Evolutionary conservation across 2,113 vertebrate species (phyloP).

Genomic region (Actenoides hombroni): DNA sequence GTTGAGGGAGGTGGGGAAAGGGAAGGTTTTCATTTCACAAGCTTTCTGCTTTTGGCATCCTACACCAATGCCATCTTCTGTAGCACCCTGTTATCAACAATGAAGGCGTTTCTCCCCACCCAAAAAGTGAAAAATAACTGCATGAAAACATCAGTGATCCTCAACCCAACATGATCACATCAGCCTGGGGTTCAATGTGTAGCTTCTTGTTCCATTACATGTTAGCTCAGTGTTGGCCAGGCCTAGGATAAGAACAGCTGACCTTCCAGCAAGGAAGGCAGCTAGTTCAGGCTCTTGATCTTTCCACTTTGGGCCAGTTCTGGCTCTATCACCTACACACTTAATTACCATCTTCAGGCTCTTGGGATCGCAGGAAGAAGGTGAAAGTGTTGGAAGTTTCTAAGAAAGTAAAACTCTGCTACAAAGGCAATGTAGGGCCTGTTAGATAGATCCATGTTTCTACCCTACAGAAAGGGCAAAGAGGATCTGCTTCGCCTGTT

Average conservation of each 20-base stretch:
- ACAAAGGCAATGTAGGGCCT: not conserved
- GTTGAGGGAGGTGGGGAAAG: not conserved
- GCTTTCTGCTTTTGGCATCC: conserved; percentile 15
- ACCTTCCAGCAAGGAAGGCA: not conserved
- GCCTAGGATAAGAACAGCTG: not conserved
- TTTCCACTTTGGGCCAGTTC: not conserved
- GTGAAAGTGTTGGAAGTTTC: not conserved
- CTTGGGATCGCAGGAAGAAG: conserved; percentile 10
- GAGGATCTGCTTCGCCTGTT: not conserved
- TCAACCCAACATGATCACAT: not conserved
- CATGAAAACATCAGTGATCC: not conserved
- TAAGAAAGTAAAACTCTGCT: not conserved
- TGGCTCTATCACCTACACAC: not conserved
- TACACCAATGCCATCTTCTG: not conserved
- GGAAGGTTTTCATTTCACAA: not conserved
- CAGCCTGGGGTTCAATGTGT: not conserved
- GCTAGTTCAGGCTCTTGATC: not conserved
- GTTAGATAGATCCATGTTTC: not conserved
- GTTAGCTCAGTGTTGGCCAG: not conserved
- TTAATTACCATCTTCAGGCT: not conserved
- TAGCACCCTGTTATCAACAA: not conserved
- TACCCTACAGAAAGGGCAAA: not conserved
- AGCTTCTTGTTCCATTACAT: not conserved
- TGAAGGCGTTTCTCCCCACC: not conserved
- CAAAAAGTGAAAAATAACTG: not conserved